These are phyloP conservation scores for Ctenoplectra terminalis DNA, from an alignment of 1,140 invertebrate genomes.

Conservation along the genomic window DNA sequence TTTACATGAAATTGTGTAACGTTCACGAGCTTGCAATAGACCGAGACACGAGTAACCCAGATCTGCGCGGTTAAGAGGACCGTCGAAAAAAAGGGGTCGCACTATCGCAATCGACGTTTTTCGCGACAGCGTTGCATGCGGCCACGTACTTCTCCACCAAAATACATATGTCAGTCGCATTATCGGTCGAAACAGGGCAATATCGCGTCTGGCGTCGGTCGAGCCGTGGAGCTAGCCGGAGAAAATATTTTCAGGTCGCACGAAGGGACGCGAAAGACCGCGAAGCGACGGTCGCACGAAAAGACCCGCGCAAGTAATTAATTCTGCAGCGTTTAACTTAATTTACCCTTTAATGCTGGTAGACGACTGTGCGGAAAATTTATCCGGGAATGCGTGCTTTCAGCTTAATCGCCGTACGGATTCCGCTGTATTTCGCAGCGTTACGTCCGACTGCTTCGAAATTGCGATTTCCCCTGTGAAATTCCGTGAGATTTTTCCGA, in stretches of 20 bases:
- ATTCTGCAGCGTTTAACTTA: constrained; percentile 66
- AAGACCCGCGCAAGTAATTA: constrained; percentile 51
- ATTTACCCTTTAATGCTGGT: constrained; percentile 60
- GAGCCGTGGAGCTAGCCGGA: background rate
- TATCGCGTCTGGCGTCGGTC: background rate
- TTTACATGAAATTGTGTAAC: too few relatives aligned
- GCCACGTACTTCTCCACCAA: background rate
- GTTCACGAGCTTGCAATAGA: too few relatives aligned
- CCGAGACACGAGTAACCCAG: background rate
- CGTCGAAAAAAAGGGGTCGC: background rate
- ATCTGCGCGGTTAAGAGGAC: background rate
- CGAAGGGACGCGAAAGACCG: background rate
- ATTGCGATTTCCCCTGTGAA: background rate
- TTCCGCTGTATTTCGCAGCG: constrained; percentile 48
- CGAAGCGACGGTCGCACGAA: background rate
- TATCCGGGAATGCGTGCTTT: constrained; percentile 50
- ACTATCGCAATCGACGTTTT: constrained; percentile 5
- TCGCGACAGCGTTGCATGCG: background rate
- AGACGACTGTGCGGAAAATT: constrained; percentile 52
- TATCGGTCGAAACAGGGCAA: constrained; percentile 7
- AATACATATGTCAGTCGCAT: constrained; percentile 10
- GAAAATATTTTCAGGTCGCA: constrained; percentile 24
- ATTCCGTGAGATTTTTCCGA: constrained; percentile 1
- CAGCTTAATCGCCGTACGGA: constrained; percentile 60
- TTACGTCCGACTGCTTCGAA: constrained; percentile 17